Conservation (phyloP, 2,797 vertebrate genomes). For the Pipistrellus pipistrellus region DNA sequence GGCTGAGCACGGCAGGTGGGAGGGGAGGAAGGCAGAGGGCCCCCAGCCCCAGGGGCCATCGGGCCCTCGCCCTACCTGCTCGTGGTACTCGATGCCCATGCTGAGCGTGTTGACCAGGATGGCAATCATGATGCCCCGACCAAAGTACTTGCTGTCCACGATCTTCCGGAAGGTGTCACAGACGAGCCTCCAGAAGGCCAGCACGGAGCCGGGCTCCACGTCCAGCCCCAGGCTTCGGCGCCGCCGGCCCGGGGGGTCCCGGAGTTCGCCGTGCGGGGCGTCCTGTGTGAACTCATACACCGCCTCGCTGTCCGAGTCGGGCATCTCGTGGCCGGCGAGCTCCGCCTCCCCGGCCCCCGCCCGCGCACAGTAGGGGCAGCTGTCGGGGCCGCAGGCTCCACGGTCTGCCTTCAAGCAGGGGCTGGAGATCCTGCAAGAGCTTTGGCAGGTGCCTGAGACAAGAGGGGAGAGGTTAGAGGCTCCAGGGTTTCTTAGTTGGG, state of each 20-base stretch:
- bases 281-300: constrained; percentile 97
- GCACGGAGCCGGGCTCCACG: constrained; percentile 82
- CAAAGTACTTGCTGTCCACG: constrained; percentile 96
- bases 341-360: constrained; percentile 90
- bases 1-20: not conserved
- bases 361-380: constrained; percentile 95
- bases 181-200: constrained; percentile 95
- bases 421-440: constrained; percentile 91
- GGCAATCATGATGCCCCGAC: constrained; percentile 95
- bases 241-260: constrained; percentile 86
- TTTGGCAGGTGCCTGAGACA: constrained; percentile 90
- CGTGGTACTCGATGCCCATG: constrained; percentile 96
- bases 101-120: constrained; percentile 95
- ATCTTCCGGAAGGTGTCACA: constrained; percentile 96
- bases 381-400: constrained; percentile 92
- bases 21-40: not conserved
- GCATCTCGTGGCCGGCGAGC: constrained; percentile 90
- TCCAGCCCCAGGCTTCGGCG: constrained; percentile 84
- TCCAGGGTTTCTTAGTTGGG: not conserved
- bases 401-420: constrained; percentile 92
- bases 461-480: constrained; percentile 59
- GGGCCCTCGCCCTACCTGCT: constrained; percentile 90
- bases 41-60: not conserved
- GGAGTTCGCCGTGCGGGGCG: constrained; percentile 90
- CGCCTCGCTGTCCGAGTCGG: constrained; percentile 95